Evolutionary conservation across 2,888 invertebrate genomes (phyloP).

Genomic region (Cephus sareptanus): DNA sequence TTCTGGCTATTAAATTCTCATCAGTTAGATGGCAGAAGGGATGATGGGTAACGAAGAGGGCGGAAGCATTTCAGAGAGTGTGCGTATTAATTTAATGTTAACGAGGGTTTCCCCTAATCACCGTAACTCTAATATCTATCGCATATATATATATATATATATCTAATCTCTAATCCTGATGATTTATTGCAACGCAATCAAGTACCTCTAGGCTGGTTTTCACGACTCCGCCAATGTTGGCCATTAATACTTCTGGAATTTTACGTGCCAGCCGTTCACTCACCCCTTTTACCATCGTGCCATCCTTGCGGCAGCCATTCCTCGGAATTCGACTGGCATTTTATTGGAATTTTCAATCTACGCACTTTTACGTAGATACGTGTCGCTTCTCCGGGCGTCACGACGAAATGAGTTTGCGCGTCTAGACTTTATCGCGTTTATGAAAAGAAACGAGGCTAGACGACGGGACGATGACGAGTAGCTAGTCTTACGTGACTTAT

Average conservation of each 20-base stretch:
- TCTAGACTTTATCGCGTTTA: background rate
- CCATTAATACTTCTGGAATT: background rate
- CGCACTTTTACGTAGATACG: slow-evolving; percentile 5
- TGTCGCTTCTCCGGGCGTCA: background rate
- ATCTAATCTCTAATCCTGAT: background rate
- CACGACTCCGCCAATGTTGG: background rate
- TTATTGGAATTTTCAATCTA: slow-evolving; percentile 27
- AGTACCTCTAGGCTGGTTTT: background rate
- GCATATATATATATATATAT: background rate
- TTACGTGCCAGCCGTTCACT: background rate
- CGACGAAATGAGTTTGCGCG: background rate
- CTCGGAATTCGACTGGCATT: slow-evolving; percentile 21
- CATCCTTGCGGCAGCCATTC: background rate
- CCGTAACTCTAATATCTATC: background rate
- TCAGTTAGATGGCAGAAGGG: background rate
- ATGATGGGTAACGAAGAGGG: background rate
- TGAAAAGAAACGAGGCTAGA: background rate
- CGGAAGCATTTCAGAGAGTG: background rate
- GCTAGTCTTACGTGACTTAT: background rate
- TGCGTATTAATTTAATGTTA: slow-evolving; percentile 7
- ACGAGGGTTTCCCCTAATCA: background rate
- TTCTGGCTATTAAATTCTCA: slow-evolving; percentile 4
- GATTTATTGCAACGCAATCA: background rate
- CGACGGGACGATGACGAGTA: background rate
- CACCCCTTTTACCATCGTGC: background rate